phyloP scores from a whole-genome alignment of 23 tunicate species.

The Trididemnum clinides region DNA sequence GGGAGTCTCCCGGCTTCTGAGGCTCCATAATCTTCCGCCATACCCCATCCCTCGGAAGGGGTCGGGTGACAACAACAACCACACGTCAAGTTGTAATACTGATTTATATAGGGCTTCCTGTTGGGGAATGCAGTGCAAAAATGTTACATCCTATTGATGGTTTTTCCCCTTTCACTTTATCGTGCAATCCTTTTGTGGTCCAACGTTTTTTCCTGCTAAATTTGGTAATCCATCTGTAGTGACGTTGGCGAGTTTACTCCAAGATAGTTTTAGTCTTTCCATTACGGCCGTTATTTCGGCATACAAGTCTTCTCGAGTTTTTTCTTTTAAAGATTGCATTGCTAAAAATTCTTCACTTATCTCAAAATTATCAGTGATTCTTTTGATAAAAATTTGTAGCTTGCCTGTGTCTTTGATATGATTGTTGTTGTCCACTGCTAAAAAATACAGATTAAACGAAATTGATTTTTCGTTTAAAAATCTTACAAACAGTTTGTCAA shows the following conservation, averaged over 20 bases:
- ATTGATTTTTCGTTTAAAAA: no score
- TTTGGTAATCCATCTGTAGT: slow-evolving; percentile 43
- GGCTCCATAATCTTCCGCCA: no score
- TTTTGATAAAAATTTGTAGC: no score
- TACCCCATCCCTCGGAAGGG: no score
- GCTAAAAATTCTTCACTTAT: slow-evolving; percentile 17
- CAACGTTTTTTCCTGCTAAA: slow-evolving; percentile 31
- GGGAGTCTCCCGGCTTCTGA: no score
- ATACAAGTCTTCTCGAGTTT: slow-evolving; percentile 31
- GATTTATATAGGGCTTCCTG: slow-evolving; percentile 27
- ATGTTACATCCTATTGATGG: slow-evolving; percentile 5
- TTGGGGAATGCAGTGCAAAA: slow-evolving; percentile 35
- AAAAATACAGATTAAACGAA: no score
- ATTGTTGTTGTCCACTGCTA: no score
- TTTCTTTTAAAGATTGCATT: slow-evolving; percentile 8
- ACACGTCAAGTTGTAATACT: slow-evolving; percentile 14
- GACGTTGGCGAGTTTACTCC: slow-evolving; percentile 1
- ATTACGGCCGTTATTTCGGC: background rate
- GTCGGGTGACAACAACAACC: no score
- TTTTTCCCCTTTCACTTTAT: slow-evolving; percentile 10
- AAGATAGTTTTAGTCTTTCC: no score
- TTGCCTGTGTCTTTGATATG: no score
- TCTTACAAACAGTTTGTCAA: no score
- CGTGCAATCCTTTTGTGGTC: background rate
- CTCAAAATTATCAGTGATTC: slow-evolving; percentile 6